Evolutionary conservation across 2,113 vertebrate genomes (phyloP), one percentile per base, ranked within the genome.

Genomic region (Phoxinus phoxinus): DNA sequence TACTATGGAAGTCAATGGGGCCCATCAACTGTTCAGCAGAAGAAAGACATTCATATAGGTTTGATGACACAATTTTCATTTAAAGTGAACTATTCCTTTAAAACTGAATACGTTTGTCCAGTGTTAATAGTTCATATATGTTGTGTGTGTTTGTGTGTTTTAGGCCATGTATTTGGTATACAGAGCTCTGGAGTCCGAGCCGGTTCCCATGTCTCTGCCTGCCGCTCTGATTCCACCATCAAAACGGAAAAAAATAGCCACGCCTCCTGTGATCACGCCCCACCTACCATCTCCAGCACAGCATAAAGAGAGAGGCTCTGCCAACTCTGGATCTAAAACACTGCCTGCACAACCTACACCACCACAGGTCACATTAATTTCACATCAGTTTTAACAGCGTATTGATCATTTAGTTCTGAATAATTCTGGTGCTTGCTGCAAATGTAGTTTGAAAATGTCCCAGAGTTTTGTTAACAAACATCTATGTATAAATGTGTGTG

Each of bases 131-230:
- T 53, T 53, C 17, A 53, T 27, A 76, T 4, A 23, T 51, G 7
- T 23, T 74, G 44, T 25, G 37, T 44, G 35, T 72, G 71, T 75
- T 75, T 86, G 74, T 80, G 61, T 91, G 7, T 93, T 84, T 81
- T 89, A 99, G 98, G 98, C 97, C 87, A 99, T 99, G 98, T 97
- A 96, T 95, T 94, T 99, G 94, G 98, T 99, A 46, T 99, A 99
- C 92, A 96, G 97, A 86, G 98, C 97, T 74, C 93, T 99, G 92
- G 98, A 99, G 91, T 98, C 97, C 30, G 98, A 99, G 90, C 94
- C 96, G 81, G 97, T 99, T 91, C 98, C 98, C 93, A 97, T 99
- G 97, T 96, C 96, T 87, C 94, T 99, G 86, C 97, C 98, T 74
- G 93, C 96, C 89, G 93, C 96, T 84, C 93, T 99, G 91, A 95